Base-by-base conservation (phyloP, 1,140 invertebrate species). In the Brachionus calyciflorus region DNA sequence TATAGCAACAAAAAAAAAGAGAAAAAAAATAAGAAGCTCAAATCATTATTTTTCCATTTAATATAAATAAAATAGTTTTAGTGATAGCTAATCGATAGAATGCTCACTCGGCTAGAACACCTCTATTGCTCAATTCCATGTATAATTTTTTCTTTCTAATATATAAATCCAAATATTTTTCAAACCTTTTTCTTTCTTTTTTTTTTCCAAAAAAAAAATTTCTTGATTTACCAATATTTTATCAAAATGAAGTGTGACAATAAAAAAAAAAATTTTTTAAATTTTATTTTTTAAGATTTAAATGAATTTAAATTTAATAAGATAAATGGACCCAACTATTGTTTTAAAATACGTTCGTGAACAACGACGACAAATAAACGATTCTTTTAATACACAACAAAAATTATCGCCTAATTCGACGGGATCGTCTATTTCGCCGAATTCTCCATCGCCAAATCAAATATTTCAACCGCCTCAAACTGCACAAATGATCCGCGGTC, bases 341-440 rank as follows among this genome's bases (percentile, higher is more conserved):
- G 24, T 73, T 49, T 40, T 73, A 41, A 73, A 55, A 40, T 21
- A 51, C 12, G 69, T 73, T 10, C 69, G 69, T n/a, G 69, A 73
- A 51, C 69, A 73, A 51, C 44, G 69, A 21, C 46, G 51, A 26
- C 69, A 73, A 73, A 73, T 73, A 73, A 73, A 73, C 33, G 51
- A 73, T 73, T 37, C 44, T 33, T 73, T 19, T 53, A 51, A 21
- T 51, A 12, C 30, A 4, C 69, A 73, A 40, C 30, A 73, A 40
- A 49, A 49, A 55, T 37, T 55, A 0, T 21, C 46, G 17, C 17
- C 69, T 9, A 21, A 21, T 24, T n/a, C n/a, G n/a, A n/a, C n/a
- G n/a, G 14, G 9, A 24, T 24, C 69, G 9, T 73, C 51, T 21
- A 3, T 14, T 21, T 37, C 69, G 1, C 26, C 21, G n/a, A 49